A percentile compares a stretch with the other conserved stretches of the same genome.
Evolutionary conservation across 1,140 invertebrate genomes (phyloP).

Genomic region (Drosophila grimshawi): DNA sequence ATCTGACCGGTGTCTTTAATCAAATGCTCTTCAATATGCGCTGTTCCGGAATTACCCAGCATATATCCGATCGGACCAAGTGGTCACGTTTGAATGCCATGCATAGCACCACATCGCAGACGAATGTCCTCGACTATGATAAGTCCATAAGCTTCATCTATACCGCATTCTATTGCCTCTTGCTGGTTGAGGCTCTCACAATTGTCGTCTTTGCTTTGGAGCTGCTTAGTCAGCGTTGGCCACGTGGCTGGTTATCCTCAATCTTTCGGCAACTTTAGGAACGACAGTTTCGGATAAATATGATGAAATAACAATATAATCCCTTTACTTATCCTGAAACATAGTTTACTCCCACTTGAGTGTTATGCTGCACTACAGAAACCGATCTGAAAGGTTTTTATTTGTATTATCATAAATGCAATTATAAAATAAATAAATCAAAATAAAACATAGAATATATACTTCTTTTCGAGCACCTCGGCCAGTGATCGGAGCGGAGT

Average conservation of each 20-base stretch:
- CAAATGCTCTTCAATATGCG: slow-evolving; percentile 48
- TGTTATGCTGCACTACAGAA: too few relatives aligned
- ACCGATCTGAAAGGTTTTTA: too few relatives aligned
- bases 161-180: slow-evolving; percentile 50
- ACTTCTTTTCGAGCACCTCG: slow-evolving; percentile 54
- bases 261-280: slow-evolving; percentile 18
- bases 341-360: too few relatives aligned
- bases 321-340: too few relatives aligned
- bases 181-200: slow-evolving; percentile 8
- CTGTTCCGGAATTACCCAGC: slow-evolving; percentile 52
- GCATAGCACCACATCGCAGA: not conserved
- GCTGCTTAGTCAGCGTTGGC: slow-evolving; percentile 21
- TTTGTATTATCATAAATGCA: too few relatives aligned
- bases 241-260: slow-evolving; percentile 3
- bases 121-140: not conserved
- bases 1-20: slow-evolving; percentile 37
- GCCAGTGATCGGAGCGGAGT: slow-evolving; percentile 43
- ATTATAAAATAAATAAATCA: too few relatives aligned
- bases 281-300: not conserved
- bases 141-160: slow-evolving; percentile 55
- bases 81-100: not conserved
- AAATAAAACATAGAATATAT: slow-evolving; percentile 32
- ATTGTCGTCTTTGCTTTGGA: slow-evolving; percentile 47
- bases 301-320: not conserved
- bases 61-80: slow-evolving; percentile 16